phyloP scores from a whole-genome alignment of 2,888 invertebrate species.

The Asteroscopus sphinx region DNA sequence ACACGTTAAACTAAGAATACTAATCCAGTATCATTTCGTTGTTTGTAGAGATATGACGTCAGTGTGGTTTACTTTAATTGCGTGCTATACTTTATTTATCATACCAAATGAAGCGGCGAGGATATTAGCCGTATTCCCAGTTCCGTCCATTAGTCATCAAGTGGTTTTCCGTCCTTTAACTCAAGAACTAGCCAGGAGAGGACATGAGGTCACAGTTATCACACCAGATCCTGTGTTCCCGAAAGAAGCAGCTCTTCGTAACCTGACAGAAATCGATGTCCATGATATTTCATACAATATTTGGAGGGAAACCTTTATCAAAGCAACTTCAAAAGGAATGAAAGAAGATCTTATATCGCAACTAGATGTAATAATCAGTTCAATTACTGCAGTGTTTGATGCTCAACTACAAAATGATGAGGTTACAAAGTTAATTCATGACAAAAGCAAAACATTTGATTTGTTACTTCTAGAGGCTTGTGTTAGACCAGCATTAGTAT shows the following conservation, averaged over 20 bases:
- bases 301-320: conserved; percentile 44
- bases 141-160: conserved; percentile 84
- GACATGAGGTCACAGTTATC: conserved; percentile 80
- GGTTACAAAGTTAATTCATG: conserved; percentile 55
- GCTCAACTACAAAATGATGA: conserved; percentile 35
- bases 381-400: conserved; percentile 36
- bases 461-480: conserved; percentile 62
- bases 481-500: conserved; percentile 44
- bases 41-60: no score
- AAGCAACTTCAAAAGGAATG: conserved; percentile 27
- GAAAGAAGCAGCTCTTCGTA: conserved; percentile 64
- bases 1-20: no score
- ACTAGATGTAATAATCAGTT: conserved; percentile 9
- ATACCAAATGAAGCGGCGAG: conserved; percentile 47
- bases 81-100: conserved; percentile 10
- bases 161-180: conserved; percentile 76
- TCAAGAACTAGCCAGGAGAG: conserved; percentile 76
- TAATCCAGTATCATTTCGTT: no score
- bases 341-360: conserved; percentile 31
- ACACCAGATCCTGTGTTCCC: conserved; percentile 77
- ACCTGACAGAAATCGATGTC: conserved; percentile 79
- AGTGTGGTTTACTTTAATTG: no score
- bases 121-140: conserved; percentile 68
- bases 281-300: conserved; percentile 67
- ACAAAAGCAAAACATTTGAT: conserved; percentile 62